A percentile compares a stretch with the other conserved stretches of the same genome.
These are phyloP conservation scores for Cuculus canorus DNA, from an alignment of 2,797 vertebrate genomes.

Conservation along the genomic window DNA sequence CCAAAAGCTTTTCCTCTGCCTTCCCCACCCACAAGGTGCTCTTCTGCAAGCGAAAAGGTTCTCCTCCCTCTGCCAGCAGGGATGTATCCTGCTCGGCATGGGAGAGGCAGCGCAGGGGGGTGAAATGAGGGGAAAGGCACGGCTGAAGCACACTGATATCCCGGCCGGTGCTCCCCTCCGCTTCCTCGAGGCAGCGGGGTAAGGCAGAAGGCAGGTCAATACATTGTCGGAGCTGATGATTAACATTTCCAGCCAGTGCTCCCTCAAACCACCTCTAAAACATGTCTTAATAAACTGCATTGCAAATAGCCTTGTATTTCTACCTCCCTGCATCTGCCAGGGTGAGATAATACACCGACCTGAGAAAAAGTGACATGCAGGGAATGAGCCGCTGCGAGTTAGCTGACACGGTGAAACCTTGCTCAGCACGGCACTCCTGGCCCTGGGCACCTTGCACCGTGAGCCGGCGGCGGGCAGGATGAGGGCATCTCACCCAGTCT, in stretches of 20 bases:
- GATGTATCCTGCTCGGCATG: background rate
- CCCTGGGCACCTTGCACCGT: too few species aligned
- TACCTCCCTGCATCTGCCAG: conserved; percentile 61
- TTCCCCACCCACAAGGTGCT: background rate
- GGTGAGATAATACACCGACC: conserved; percentile 67
- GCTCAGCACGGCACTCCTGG: too few species aligned
- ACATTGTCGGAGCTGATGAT: conserved; percentile 31
- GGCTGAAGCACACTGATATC: background rate
- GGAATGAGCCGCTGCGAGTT: conserved; percentile 49
- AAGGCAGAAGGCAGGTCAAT: conserved; percentile 39
- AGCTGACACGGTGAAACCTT: background rate
- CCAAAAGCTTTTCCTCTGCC: background rate
- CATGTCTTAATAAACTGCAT: conserved; percentile 70
- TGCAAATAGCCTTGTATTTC: conserved; percentile 64
- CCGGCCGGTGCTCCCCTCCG: background rate
- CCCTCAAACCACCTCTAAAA: conserved; percentile 58
- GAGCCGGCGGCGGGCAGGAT: rapidly evolving
- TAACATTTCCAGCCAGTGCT: conserved; percentile 60
- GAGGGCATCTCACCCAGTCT: background rate
- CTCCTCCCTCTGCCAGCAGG: background rate
- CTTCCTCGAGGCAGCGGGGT: background rate
- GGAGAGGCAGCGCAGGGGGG: background rate
- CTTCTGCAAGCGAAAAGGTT: background rate
- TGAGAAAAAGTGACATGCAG: conserved; percentile 43
- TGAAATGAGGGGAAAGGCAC: background rate